Evolutionary conservation across 2,888 invertebrate genomes (phyloP).

Genomic region (Myopa tessellatipennis): DNA sequence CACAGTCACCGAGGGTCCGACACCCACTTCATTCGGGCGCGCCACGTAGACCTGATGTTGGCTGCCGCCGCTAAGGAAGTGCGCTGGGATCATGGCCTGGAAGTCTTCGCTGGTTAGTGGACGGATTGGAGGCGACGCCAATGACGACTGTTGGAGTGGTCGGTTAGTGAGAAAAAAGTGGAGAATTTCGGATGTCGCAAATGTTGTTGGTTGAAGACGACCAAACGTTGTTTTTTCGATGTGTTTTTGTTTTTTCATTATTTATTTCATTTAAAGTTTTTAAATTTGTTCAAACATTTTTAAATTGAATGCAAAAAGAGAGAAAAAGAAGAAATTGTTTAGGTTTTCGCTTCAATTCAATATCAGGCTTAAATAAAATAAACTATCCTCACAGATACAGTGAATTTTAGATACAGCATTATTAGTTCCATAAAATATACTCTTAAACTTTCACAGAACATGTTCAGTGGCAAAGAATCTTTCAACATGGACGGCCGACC

Average conservation of each 20-base stretch:
- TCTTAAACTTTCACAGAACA: too few relatives aligned
- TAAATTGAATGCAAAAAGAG: slow-evolving; percentile 50
- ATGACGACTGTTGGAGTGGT: slow-evolving; percentile 25
- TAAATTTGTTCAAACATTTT: slow-evolving; percentile 41
- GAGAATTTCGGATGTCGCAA: slow-evolving; percentile 10
- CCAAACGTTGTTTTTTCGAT: slow-evolving; percentile 45
- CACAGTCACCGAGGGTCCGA: slow-evolving; percentile 77
- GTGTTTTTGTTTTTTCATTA: slow-evolving; percentile 48
- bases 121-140: slow-evolving; percentile 71
- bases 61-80: slow-evolving; percentile 89
- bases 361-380: slow-evolving; percentile 39
- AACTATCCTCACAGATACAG: slow-evolving; percentile 17
- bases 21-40: slow-evolving; percentile 65
- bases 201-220: slow-evolving; percentile 1
- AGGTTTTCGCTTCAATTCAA: slow-evolving; percentile 45
- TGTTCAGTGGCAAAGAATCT: too few relatives aligned
- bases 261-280: slow-evolving; percentile 37
- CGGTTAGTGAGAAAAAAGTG: slow-evolving; percentile 10
- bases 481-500: too few relatives aligned
- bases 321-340: slow-evolving; percentile 53
- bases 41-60: slow-evolving; percentile 70
- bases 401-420: not conserved
- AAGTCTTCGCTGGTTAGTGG: slow-evolving; percentile 94
- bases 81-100: slow-evolving; percentile 94
- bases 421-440: too few relatives aligned